phyloP scores from a whole-genome alignment of 2,888 invertebrate genomes.

The Chrysolina americana region DNA sequence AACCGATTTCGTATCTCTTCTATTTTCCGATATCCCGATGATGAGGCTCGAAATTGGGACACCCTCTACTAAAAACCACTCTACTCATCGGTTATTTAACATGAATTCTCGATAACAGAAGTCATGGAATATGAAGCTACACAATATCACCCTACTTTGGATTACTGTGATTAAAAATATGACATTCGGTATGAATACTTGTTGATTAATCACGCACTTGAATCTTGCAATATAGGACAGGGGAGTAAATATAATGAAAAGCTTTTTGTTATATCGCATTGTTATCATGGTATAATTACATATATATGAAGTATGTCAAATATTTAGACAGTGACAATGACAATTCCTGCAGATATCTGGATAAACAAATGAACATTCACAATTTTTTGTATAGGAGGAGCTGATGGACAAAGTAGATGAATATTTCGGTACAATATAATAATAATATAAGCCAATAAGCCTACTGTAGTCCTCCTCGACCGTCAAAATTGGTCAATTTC shows the following conservation, averaged over 20 bases:
- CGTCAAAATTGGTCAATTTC: no score
- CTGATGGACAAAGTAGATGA: no score
- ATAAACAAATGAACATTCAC: background rate
- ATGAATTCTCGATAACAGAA: background rate
- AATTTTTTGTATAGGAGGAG: background rate
- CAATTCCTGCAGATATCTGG: slow-evolving; percentile 35
- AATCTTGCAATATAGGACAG: slow-evolving; percentile 28
- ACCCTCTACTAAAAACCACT: no score
- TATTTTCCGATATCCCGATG: no score
- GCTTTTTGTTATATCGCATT: slow-evolving; percentile 33
- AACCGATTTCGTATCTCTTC: no score
- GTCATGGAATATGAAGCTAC: background rate
- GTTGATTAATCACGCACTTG: slow-evolving; percentile 30
- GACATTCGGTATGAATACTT: slow-evolving; percentile 18
- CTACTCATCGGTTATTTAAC: background rate
- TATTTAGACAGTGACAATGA: slow-evolving; percentile 40
- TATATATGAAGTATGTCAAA: slow-evolving; percentile 31
- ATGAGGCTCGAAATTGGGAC: no score
- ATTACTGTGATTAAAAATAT: slow-evolving; percentile 10
- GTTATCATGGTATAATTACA: slow-evolving; percentile 41
- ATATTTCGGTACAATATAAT: no score
- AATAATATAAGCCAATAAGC: no score
- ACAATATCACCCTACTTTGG: slow-evolving; percentile 9
- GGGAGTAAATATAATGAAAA: slow-evolving; percentile 19
- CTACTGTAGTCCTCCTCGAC: no score